Conservation (phyloP, 1,140 invertebrate species). For the Diachasmimorpha longicaudata region DNA sequence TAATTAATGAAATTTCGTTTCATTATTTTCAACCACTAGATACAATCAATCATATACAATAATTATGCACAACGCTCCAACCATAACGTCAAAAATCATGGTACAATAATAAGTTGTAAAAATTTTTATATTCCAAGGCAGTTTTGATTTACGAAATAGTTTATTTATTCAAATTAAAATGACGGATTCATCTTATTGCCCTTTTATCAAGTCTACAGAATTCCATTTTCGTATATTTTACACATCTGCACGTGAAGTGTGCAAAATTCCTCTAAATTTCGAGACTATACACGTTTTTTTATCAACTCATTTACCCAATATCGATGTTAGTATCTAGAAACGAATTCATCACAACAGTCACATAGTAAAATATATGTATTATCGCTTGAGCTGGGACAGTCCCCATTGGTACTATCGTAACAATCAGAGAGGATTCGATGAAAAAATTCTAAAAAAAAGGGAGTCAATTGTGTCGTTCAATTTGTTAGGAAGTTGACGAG, state of each 20-base stretch:
- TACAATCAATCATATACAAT: constrained; percentile 28
- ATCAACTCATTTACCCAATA: background rate
- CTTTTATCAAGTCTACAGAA: background rate
- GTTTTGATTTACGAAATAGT: constrained; percentile 31
- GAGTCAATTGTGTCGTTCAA: constrained; percentile 17
- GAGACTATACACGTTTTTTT: background rate
- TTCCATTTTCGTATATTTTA: background rate
- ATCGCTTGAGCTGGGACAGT: background rate
- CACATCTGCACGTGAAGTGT: background rate
- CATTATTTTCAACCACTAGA: constrained; percentile 13
- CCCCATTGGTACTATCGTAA: constrained; percentile 8
- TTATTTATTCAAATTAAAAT: constrained; percentile 11
- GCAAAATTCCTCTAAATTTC: background rate
- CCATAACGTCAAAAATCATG: background rate
- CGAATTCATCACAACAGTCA: background rate
- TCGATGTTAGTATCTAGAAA: background rate
- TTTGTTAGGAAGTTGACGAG: background rate
- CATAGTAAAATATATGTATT: constrained; percentile 2
- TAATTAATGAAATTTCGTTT: background rate
- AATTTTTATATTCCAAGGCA: constrained; percentile 1
- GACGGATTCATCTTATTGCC: background rate
- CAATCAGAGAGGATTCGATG: constrained; percentile 29
- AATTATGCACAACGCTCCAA: constrained; percentile 19
- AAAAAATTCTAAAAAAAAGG: constrained; percentile 39
- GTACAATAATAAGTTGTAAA: background rate